Percentiles rank a stretch among this genome's conserved stretches.
These are phyloP conservation scores for Holotrichia oblita DNA, from an alignment of 1,140 invertebrate genomes.

Conservation along the genomic window DNA sequence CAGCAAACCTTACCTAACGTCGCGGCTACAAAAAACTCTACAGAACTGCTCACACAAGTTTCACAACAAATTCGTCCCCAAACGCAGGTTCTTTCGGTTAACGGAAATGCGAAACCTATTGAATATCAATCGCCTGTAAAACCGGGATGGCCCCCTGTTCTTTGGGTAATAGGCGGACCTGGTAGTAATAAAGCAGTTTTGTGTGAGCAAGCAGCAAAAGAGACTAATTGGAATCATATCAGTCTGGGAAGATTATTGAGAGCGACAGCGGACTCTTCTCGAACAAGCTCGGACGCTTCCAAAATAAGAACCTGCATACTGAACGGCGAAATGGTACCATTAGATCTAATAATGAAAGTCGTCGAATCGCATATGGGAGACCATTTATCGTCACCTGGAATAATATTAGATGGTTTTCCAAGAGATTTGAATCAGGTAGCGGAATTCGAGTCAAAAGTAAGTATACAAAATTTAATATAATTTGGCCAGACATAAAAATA, in stretches of 20 bases:
- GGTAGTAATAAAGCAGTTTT: constrained; percentile 77
- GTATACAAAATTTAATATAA: not conserved
- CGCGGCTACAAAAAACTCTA: not conserved
- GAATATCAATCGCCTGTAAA: constrained; percentile 56
- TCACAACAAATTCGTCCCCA: constrained; percentile 49
- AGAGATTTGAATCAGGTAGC: constrained; percentile 85
- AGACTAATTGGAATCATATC: constrained; percentile 78
- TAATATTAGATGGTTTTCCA: constrained; percentile 91
- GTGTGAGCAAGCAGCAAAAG: constrained; percentile 72
- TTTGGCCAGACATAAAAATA: too few relatives aligned
- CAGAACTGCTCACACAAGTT: constrained; percentile 15
- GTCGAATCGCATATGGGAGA: constrained; percentile 70
- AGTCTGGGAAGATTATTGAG: constrained; percentile 78
- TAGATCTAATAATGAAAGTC: constrained; percentile 72
- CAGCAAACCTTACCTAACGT: constrained; percentile 18
- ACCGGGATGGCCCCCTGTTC: constrained; percentile 67
- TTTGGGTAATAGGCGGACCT: constrained; percentile 86
- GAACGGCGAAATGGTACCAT: constrained; percentile 83
- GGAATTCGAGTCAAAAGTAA: constrained; percentile 85
- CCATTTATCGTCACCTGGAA: constrained; percentile 69
- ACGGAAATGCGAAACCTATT: constrained; percentile 55
- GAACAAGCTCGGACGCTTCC: constrained; percentile 64
- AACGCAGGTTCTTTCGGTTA: constrained; percentile 57
- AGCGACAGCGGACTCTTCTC: constrained; percentile 69
- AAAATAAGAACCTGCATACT: constrained; percentile 74